phyloP scores from a whole-genome alignment of 2,113 vertebrate genomes.

The Chaenocephalus aceratus region DNA sequence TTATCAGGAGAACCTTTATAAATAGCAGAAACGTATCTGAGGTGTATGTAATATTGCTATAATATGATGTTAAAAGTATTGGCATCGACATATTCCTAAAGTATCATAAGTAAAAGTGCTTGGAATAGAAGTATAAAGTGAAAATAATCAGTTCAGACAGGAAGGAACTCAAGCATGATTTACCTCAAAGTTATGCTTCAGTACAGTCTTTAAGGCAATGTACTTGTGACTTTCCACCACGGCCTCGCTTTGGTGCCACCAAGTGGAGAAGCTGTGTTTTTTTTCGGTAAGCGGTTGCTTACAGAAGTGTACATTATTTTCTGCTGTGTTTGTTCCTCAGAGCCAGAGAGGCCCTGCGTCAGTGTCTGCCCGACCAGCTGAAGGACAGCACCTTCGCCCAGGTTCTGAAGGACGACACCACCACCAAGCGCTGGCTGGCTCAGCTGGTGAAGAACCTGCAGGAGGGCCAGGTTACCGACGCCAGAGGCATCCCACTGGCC shows the following conservation, averaged over 20 bases:
- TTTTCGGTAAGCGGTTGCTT: neutral
- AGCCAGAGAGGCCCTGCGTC: constrained; percentile 97
- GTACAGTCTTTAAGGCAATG: no score
- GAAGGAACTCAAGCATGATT: no score
- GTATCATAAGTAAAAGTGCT: no score
- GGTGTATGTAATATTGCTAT: neutral
- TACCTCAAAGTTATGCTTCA: no score
- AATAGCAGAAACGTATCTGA: neutral
- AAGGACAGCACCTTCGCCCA: constrained; percentile 98
- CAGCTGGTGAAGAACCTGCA: constrained; percentile 99
- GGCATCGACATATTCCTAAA: no score
- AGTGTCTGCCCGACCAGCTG: constrained; percentile 98
- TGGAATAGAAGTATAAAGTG: no score
- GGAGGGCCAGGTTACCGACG: constrained; percentile 97
- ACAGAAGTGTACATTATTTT: neutral
- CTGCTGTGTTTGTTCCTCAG: constrained; percentile 79
- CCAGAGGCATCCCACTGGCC: constrained; percentile 94
- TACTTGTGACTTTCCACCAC: no score
- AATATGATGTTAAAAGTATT: neutral
- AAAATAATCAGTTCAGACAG: no score
- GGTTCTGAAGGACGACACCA: constrained; percentile 98
- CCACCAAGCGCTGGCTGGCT: constrained; percentile 98
- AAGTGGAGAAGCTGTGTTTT: neutral
- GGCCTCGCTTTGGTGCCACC: no score
- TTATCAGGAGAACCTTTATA: neutral